Evolutionary conservation across 2,888 invertebrate genomes (phyloP), one percentile per base, ranked within the genome.

Genomic region (Cynaeus angustus): DNA sequence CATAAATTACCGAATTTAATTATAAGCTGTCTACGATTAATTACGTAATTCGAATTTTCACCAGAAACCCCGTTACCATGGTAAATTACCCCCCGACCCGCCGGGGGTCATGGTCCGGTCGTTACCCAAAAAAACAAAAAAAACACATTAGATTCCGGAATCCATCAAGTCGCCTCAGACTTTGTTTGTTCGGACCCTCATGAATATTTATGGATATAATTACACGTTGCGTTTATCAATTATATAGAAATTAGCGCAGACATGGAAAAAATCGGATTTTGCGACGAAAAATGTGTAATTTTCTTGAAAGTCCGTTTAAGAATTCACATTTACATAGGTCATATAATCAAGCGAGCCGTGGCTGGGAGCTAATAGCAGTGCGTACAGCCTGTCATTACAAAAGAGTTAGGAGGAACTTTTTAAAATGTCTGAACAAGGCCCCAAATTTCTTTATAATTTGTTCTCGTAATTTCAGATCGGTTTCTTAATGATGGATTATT

Each of bases 371-470:
- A 68, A 68, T 68, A 68, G 68, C 64, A 62, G 67, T 13, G 37
- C 37, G 41, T 68, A 53, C 71, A 78, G 80, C 79, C 83, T 80
- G 82, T 83, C 83, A 83, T 83, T 83, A 83, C 83, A 81, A 82
- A 81, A 83, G 82, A 83, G 80, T 83, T 83, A 83, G 81, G 79
- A 81, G 79, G 77, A 78, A 80, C 78, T 56, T 79, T 77, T 77
- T 77, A 77, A 80, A 81, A 80, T 72, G 72, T 75, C 77, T 71
- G 75, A 76, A 74, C 75, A 76, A 81, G 76, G 77, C 79, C 79
- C 82, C 79, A 83, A 83, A 83, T 83, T 83, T 82, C 80, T 83
- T 82, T 83, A 82, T 83, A 83, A 83, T 83, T 82, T 78, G 78
- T 76, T 75, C 72, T 56, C 77, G 70, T 78, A 77, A 77, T 77